A percentile compares a stretch with the other conserved stretches of the same genome.
Evolutionary conservation across 2,888 invertebrate genomes (phyloP).

Genomic region (Hesperia comma): DNA sequence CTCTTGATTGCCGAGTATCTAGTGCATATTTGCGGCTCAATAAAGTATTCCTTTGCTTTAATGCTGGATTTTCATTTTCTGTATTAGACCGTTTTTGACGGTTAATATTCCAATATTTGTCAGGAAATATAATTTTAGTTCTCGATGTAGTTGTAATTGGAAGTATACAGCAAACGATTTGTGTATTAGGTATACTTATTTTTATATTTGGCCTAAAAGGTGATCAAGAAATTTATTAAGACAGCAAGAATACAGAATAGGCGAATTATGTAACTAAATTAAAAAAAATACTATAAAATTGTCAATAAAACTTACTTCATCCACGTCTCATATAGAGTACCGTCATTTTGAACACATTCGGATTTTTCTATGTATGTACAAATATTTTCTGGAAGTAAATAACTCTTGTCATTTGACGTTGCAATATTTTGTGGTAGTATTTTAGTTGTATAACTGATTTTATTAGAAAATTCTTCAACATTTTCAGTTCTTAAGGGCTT

Average conservation of each 20-base stretch:
- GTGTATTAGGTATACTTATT: slow-evolving; percentile 32
- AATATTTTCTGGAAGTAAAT: slow-evolving; percentile 54
- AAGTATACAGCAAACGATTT: slow-evolving; percentile 61
- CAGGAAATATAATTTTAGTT: slow-evolving; percentile 51
- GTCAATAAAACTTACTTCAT: slow-evolving; percentile 45
- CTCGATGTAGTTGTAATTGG: slow-evolving; percentile 48
- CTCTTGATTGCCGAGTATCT: slow-evolving; percentile 47
- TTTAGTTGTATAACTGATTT: slow-evolving; percentile 32
- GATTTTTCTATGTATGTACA: slow-evolving; percentile 61
- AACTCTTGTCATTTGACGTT: slow-evolving; percentile 34
- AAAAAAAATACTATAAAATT: background rate
- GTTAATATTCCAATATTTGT: slow-evolving; percentile 40
- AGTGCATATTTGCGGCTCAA: slow-evolving; percentile 54
- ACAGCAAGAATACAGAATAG: background rate
- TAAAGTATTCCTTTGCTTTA: slow-evolving; percentile 63
- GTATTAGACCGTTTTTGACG: slow-evolving; percentile 54
- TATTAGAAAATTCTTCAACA: slow-evolving; percentile 28
- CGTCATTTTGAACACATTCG: slow-evolving; percentile 58
- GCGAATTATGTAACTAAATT: background rate
- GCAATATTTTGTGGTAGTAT: slow-evolving; percentile 31
- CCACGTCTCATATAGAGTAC: slow-evolving; percentile 53
- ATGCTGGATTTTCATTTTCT: slow-evolving; percentile 46
- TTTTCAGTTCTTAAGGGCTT: slow-evolving; percentile 30
- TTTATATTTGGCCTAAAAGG: slow-evolving; percentile 7
- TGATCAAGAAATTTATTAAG: background rate